Evolutionary conservation across 2,888 invertebrate genomes (phyloP).

Genomic region (Clusia tigrina): DNA sequence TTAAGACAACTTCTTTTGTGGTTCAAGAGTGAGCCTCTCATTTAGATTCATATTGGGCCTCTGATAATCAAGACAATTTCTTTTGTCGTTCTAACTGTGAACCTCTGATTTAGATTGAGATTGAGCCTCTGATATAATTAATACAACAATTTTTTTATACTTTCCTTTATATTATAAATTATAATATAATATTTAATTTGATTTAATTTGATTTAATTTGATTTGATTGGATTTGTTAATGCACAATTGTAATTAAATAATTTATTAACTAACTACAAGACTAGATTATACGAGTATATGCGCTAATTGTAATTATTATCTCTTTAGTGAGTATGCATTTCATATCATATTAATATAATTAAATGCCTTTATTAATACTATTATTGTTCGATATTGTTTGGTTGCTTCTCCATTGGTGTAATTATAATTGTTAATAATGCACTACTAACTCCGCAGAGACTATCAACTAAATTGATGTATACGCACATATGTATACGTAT

Average conservation of each 20-base stretch:
- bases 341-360: not conserved
- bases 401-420: constrained; percentile 16
- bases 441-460: too few species aligned
- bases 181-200: not conserved
- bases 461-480: not conserved
- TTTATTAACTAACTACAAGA: constrained; percentile 2
- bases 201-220: constrained; percentile 6
- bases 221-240: constrained; percentile 9
- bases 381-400: constrained; percentile 46
- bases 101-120: too few species aligned
- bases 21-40: too few species aligned
- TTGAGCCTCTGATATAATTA: too few species aligned
- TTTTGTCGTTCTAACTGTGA: too few species aligned
- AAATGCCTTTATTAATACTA: constrained; percentile 51
- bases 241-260: not conserved
- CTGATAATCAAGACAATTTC: too few species aligned
- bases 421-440: too few species aligned
- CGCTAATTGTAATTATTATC: too few species aligned
- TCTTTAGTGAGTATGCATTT: too few species aligned
- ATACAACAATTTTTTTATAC: not conserved
- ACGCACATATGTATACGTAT: not conserved
- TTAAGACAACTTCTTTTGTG: too few species aligned
- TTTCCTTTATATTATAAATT: not conserved
- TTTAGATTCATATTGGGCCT: too few species aligned
- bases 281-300: too few species aligned